Evolutionary conservation across 1,140 invertebrate genomes (phyloP).

Genomic region (Plutomurus gul): DNA sequence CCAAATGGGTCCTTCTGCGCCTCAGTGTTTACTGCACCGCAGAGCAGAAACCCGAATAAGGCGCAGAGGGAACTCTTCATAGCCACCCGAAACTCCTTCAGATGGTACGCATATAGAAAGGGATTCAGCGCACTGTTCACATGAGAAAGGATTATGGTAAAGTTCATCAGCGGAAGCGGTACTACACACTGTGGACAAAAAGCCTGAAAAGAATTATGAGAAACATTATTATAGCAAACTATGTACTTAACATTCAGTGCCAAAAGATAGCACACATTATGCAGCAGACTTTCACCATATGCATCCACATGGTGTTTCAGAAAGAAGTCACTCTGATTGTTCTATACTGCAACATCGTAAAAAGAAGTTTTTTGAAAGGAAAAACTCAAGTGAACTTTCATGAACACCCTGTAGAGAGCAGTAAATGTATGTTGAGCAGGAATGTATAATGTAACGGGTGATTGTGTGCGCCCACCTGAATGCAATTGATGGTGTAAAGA

Average conservation of each 20-base stretch:
- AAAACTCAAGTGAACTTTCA: background rate
- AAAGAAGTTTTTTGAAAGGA: no score
- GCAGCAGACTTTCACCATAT: no score
- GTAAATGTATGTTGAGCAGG: background rate
- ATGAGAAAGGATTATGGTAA: conserved; percentile 85
- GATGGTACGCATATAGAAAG: conserved; percentile 84
- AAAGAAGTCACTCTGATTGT: no score
- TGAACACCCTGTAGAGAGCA: background rate
- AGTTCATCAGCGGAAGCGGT: conserved; percentile 71
- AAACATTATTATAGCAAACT: background rate
- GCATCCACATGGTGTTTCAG: no score
- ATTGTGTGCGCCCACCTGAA: conserved; percentile 60
- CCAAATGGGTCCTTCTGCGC: conserved; percentile 36
- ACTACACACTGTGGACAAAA: conserved; percentile 73
- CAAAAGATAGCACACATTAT: no score
- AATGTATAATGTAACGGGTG: background rate
- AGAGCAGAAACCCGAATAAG: conserved; percentile 41
- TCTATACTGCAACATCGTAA: no score
- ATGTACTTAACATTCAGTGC: no score
- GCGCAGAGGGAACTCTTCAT: conserved; percentile 50
- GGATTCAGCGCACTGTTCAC: conserved; percentile 85
- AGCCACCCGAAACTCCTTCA: conserved; percentile 72
- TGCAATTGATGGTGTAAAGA: conserved; percentile 86
- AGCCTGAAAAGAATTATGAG: conserved; percentile 58
- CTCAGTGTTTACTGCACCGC: conserved; percentile 41